phyloP scores from a whole-genome alignment of 2,797 vertebrate genomes.

The Trachops cirrhosus region DNA sequence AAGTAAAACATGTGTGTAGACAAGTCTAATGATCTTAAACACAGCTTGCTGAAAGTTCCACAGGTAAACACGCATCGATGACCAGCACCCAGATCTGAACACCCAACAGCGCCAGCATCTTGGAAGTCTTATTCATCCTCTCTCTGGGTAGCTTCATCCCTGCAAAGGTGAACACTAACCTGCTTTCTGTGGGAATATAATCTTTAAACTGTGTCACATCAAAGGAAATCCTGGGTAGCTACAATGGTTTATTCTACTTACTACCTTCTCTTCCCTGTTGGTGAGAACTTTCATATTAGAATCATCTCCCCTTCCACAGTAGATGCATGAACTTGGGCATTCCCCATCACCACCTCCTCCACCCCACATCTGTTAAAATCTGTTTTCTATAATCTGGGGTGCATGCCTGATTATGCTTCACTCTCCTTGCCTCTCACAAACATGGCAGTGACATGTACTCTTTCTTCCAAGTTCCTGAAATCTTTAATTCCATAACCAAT shows the following conservation, averaged over 20 bases:
- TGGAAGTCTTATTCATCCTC: background rate
- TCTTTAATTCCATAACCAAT: constrained; percentile 46
- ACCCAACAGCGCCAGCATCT: background rate
- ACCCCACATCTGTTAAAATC: background rate
- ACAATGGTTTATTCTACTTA: background rate
- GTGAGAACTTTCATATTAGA: background rate
- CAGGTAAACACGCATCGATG: background rate
- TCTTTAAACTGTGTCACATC: background rate
- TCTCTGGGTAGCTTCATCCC: background rate
- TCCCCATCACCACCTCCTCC: background rate
- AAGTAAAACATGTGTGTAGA: background rate
- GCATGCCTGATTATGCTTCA: background rate
- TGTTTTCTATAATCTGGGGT: background rate
- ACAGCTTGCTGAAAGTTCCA: background rate
- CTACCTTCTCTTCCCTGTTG: background rate
- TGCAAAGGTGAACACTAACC: background rate
- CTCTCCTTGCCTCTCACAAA: background rate
- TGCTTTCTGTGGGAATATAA: background rate
- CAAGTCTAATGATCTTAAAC: background rate
- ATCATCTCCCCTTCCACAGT: background rate
- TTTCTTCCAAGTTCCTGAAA: constrained; percentile 38
- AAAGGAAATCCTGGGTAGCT: background rate
- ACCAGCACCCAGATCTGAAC: background rate
- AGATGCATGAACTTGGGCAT: background rate
- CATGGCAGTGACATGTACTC: background rate